A percentile compares a stretch with the other conserved stretches of the same genome.
These are phyloP conservation scores for Mungos mungo DNA, from an alignment of 2,113 vertebrate genomes.

Conservation along the genomic window DNA sequence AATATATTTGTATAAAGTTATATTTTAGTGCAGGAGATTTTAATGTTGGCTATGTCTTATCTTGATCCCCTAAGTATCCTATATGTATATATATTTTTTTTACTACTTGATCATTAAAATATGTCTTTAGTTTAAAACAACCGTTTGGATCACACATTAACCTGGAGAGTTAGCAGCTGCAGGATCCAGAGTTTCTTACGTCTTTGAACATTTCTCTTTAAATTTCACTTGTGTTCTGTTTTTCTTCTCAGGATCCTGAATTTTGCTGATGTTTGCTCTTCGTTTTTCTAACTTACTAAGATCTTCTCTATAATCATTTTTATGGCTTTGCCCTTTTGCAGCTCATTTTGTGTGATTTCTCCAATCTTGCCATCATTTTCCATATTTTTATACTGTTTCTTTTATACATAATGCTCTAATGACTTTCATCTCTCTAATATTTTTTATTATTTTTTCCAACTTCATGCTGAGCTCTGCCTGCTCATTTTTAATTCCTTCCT, in stretches of 20 bases:
- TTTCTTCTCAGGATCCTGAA: background rate
- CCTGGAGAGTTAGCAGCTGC: background rate
- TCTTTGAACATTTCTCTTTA: background rate
- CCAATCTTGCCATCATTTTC: background rate
- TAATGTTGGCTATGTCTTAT: background rate
- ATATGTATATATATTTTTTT: background rate
- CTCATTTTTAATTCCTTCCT: background rate
- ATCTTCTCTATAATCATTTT: background rate
- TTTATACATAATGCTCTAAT: background rate
- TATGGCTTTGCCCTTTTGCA: background rate
- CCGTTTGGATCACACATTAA: background rate
- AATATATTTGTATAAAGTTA: background rate
- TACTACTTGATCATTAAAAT: background rate
- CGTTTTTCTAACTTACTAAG: background rate
- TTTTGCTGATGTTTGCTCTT: background rate
- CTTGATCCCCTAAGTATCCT: background rate
- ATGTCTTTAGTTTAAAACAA: background rate
- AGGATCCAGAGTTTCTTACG: background rate
- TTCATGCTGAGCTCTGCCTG: background rate
- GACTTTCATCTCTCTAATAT: background rate
- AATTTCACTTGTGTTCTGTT: background rate
- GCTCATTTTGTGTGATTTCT: conserved; percentile 6
- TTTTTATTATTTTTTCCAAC: background rate
- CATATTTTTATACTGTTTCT: background rate
- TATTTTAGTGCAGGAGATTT: background rate